A percentile compares a stretch with the other conserved stretches of the same genome.
Evolutionary conservation across 2,888 invertebrate species (phyloP).

Genomic region (Pyrrhia umbra): DNA sequence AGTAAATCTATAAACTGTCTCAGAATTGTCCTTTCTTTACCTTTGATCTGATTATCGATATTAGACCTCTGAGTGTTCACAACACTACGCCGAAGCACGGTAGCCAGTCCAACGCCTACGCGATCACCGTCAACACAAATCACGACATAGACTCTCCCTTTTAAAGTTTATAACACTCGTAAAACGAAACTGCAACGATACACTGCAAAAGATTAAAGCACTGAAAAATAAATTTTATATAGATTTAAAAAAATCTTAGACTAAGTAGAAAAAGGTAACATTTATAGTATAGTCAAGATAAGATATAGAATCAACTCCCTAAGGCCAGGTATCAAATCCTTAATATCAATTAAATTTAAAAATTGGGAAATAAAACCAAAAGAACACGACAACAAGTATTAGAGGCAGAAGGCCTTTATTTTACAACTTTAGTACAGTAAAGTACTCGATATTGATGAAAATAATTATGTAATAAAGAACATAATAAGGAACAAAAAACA

Average conservation of each 20-base stretch:
- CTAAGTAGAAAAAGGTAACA: neutral
- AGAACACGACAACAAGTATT: no score
- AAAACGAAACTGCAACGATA: constrained; percentile 69
- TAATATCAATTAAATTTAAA: no score
- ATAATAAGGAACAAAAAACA: neutral
- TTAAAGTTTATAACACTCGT: constrained; percentile 79
- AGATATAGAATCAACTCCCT: no score
- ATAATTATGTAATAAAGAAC: neutral
- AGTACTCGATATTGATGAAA: no score
- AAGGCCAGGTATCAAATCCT: no score
- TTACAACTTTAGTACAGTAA: no score
- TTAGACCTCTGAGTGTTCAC: constrained; percentile 43
- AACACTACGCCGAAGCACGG: constrained; percentile 69
- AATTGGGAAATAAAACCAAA: no score
- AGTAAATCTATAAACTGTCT: no score
- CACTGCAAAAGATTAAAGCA: constrained; percentile 51
- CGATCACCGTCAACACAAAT: constrained; percentile 81
- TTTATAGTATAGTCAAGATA: no score
- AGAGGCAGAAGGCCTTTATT: no score
- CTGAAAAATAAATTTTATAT: constrained; percentile 1
- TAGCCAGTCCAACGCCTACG: constrained; percentile 80
- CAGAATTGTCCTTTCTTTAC: neutral
- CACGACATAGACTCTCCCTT: constrained; percentile 79
- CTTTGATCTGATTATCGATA: constrained; percentile 45
- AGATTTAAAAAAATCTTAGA: neutral